Conservation (phyloP, 2,113 vertebrate species). For the Pteronura brasiliensis region DNA sequence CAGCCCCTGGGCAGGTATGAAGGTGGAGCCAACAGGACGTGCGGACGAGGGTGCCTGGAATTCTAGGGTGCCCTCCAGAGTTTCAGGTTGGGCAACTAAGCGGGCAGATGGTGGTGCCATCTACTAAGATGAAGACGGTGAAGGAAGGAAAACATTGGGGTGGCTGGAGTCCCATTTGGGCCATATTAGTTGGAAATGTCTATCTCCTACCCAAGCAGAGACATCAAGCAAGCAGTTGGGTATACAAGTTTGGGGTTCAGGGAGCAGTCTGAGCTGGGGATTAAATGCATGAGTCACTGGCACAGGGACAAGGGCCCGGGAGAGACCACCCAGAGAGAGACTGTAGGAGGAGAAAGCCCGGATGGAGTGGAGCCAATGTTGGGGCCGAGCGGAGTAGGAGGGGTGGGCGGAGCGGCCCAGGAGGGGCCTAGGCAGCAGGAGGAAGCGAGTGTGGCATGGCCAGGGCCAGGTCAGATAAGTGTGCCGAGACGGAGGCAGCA, state of each 20-base stretch:
- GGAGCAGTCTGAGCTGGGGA: neutral
- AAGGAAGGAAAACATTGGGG: too few species aligned
- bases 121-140: too few species aligned
- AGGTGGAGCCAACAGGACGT: too few species aligned
- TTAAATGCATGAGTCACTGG: neutral
- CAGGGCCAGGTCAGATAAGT: too few species aligned
- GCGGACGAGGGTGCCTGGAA: too few species aligned
- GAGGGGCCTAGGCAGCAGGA: neutral
- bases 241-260: too few species aligned
- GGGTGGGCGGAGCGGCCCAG: too few species aligned
- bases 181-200: neutral
- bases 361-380: neutral
- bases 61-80: too few species aligned
- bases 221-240: neutral
- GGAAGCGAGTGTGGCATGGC: neutral
- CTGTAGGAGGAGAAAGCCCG: rapidly evolving
- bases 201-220: neutral
- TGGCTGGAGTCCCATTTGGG: neutral
- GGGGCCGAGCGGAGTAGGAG: rapidly evolving
- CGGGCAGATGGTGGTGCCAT: too few species aligned
- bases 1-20: too few species aligned
- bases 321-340: neutral
- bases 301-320: rapidly evolving
- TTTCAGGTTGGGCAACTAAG: too few species aligned
- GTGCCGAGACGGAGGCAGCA: neutral